A percentile compares a stretch with the other conserved stretches of the same genome.
Evolutionary conservation across 2,888 invertebrate genomes (phyloP).

Genomic region (Nomada fabriciana): DNA sequence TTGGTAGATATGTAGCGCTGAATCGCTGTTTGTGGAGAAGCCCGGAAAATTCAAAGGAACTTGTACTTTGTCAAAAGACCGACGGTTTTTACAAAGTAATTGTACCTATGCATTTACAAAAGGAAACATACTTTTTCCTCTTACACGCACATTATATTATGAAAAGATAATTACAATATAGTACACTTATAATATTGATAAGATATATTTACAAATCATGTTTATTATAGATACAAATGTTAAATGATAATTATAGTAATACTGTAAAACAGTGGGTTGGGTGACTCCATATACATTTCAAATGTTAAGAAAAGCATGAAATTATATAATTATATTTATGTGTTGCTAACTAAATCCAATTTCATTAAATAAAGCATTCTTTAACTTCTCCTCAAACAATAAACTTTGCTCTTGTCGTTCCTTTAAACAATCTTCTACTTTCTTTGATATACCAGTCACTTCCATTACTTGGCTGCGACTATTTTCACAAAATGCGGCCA

Average conservation of each 20-base stretch:
- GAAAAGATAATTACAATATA: conserved; percentile 6
- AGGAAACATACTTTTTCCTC: neutral
- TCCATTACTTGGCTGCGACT: conserved; percentile 54
- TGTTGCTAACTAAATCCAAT: neutral
- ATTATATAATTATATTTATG: neutral
- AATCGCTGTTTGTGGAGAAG: too few species aligned
- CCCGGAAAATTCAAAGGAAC: too few species aligned
- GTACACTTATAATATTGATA: neutral
- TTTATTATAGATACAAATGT: neutral
- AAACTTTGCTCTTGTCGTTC: conserved; percentile 85
- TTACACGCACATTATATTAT: neutral
- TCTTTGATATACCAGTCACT: conserved; percentile 76
- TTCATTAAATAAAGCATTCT: conserved; percentile 82
- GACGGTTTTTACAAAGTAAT: too few species aligned
- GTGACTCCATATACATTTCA: neutral
- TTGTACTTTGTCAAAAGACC: too few species aligned
- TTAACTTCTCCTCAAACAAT: conserved; percentile 85
- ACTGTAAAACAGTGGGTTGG: conserved; percentile 23
- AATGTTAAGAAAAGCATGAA: neutral
- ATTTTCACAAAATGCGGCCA: conserved; percentile 65
- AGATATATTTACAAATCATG: neutral
- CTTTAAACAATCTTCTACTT: conserved; percentile 85
- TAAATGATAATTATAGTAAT: neutral
- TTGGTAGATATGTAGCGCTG: too few species aligned
- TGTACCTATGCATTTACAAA: too few species aligned